Evolutionary conservation across 2,888 invertebrate species (phyloP).

Genomic region (Limnephilus rhombicus): DNA sequence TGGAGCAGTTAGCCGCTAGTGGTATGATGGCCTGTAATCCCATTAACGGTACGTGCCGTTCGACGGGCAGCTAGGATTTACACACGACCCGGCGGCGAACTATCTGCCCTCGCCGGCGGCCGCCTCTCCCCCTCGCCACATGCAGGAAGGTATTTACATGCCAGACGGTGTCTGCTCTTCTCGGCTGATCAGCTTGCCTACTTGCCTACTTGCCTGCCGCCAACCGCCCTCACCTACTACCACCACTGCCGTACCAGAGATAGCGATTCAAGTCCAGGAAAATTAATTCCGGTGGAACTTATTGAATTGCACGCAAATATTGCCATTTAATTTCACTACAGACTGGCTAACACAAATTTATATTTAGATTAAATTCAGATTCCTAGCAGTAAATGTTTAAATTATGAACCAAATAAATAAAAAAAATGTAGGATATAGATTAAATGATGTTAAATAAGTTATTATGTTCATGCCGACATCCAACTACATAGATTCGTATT

Average conservation of each 20-base stretch:
- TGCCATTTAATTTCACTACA: constrained; percentile 3
- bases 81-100: constrained; percentile 60
- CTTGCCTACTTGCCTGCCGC: not conserved
- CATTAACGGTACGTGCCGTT: constrained; percentile 72
- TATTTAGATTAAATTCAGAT: not conserved
- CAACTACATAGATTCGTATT: not conserved
- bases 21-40: constrained; percentile 70
- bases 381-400: not conserved
- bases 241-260: not conserved
- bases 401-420: not conserved
- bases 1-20: constrained; percentile 55
- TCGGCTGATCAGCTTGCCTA: constrained; percentile 19
- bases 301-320: constrained; percentile 15
- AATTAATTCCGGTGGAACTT: constrained; percentile 28
- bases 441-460: not conserved
- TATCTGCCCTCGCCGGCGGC: constrained; percentile 37
- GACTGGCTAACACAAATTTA: not conserved
- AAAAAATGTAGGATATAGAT: not conserved
- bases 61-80: constrained; percentile 72
- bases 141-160: constrained; percentile 59
- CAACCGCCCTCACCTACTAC: not conserved
- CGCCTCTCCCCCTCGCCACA: not conserved
- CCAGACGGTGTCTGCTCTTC: constrained; percentile 58
- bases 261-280: not conserved
- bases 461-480: not conserved